Evolutionary conservation across 2,888 invertebrate species (phyloP), one percentile per base, ranked within the genome.

Genomic region (Nomada hirtipes): DNA sequence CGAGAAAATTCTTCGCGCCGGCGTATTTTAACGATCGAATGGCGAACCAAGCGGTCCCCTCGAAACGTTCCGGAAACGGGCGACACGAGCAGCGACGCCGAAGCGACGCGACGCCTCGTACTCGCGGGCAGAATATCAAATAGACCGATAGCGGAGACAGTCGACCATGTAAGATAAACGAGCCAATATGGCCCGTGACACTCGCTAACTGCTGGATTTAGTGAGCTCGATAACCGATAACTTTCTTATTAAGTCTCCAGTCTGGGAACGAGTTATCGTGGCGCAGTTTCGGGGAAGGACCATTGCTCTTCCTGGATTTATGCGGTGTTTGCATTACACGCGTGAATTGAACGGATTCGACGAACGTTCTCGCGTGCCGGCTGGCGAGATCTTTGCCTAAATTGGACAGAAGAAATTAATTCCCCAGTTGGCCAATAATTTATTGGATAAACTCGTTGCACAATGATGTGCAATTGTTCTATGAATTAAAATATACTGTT

Each of bases 131-230:
- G 91, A 92, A 92, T 92, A 91, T 91, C 89, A 90, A 89, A 89
- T 86, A 89, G 90, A 88, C 85, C 88, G 88, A 84, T 91, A 87
- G 88, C 84, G 87, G 83, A 88, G 89, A 88, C 88, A 86, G 88
- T 82, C 86, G 89, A 83, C 84, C 86, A 87, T 90, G 90, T 88
- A 90, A 92, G 92, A 92, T 91, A 91, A 91, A 92, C 91, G 92
- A 90, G 89, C 89, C 91, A 91, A 92, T 91, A 91, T 91, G 92
- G 83, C 82, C 85, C 88, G 79, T 88, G 89, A 89, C 90, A 88
- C 88, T 89, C 89, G 88, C 91, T 89, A 91, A 91, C 90, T 90
- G 89, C 85, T 85, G 90, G 90, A 92, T 91, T 92, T 91, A 91
- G 88, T 86, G 87, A 88, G 78, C 86, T 85, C 90, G 88, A 90